Percentiles rank a stretch among this genome's conserved stretches.
phyloP scores from a whole-genome alignment of 2,797 vertebrate genomes.

The Pogonophryne albipinna region DNA sequence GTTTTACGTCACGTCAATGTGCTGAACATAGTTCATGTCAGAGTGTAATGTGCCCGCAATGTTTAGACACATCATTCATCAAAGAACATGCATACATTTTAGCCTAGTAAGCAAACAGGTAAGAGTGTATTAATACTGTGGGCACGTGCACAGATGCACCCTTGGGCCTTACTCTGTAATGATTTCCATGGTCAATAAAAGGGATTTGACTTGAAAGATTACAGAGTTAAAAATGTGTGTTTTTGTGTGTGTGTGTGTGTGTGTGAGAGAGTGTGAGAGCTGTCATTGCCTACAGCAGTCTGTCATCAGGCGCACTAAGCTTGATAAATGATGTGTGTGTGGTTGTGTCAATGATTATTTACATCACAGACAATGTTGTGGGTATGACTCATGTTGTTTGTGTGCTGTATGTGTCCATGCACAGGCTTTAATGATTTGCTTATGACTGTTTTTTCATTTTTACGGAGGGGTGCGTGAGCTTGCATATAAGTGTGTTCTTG shows the following conservation, averaged over 20 bases:
- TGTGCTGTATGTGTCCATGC: conserved; percentile 17
- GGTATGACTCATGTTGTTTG: conserved; percentile 52
- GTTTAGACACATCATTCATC: not conserved
- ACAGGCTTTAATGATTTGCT: conserved; percentile 30
- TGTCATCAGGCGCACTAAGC: conserved; percentile 54
- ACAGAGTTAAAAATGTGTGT: conserved; percentile 21
- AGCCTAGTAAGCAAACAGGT: conserved; percentile 11
- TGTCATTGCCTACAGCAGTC: conserved; percentile 58
- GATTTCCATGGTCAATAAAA: conserved; percentile 66
- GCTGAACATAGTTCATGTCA: conserved; percentile 10
- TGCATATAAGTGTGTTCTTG: not conserved
- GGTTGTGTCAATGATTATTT: conserved; percentile 71
- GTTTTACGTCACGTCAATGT: not conserved
- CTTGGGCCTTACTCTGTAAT: conserved; percentile 39
- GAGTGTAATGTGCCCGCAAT: not conserved
- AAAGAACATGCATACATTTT: not conserved
- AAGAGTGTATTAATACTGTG: conserved; percentile 25
- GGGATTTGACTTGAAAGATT: conserved; percentile 67
- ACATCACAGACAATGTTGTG: conserved; percentile 52
- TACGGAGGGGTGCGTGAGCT: not conserved
- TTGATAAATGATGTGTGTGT: conserved; percentile 69
- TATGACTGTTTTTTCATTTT: conserved; percentile 31
- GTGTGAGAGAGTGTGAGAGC: conserved; percentile 28
- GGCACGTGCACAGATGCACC: conserved; percentile 35
- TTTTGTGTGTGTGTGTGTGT: conserved; percentile 15